These are phyloP conservation scores for Sylvilagus floridanus DNA, from an alignment of 2,797 vertebrate genomes.

Conservation along the genomic window DNA sequence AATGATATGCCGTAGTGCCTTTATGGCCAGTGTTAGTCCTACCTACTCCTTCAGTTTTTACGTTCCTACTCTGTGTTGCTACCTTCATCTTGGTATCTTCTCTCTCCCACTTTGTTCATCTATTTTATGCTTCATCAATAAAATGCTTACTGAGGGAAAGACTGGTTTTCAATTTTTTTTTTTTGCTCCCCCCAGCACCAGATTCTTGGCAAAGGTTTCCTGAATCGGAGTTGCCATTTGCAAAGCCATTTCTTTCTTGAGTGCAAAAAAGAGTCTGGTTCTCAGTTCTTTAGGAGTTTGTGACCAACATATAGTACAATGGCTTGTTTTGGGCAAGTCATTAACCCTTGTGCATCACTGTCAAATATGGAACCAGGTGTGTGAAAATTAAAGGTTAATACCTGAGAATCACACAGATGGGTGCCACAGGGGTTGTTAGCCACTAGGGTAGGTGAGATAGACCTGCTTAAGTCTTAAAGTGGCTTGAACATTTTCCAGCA, in stretches of 20 bases:
- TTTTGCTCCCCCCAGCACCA: conserved; percentile 20
- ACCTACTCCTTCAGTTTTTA: conserved; percentile 39
- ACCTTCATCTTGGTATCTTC: conserved; percentile 58
- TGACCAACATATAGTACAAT: neutral
- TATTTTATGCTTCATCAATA: conserved; percentile 79
- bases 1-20: conserved; percentile 70
- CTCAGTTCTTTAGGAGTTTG: neutral
- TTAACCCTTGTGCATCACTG: neutral
- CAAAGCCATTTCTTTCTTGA: neutral
- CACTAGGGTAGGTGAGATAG: neutral
- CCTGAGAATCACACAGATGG: neutral
- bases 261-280: neutral
- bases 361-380: neutral
- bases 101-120: conserved; percentile 74
- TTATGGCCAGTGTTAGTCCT: conserved; percentile 74
- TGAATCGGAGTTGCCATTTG: neutral
- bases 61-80: conserved; percentile 62
- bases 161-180: conserved; percentile 73
- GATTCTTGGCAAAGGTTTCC: neutral
- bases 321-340: neutral
- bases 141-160: conserved; percentile 79
- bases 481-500: neutral
- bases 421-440: neutral
- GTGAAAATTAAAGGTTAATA: neutral
- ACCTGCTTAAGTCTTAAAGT: neutral